These are phyloP conservation scores for Rhincodon typus DNA, from an alignment of 2,797 vertebrate species.

Conservation along the genomic window DNA sequence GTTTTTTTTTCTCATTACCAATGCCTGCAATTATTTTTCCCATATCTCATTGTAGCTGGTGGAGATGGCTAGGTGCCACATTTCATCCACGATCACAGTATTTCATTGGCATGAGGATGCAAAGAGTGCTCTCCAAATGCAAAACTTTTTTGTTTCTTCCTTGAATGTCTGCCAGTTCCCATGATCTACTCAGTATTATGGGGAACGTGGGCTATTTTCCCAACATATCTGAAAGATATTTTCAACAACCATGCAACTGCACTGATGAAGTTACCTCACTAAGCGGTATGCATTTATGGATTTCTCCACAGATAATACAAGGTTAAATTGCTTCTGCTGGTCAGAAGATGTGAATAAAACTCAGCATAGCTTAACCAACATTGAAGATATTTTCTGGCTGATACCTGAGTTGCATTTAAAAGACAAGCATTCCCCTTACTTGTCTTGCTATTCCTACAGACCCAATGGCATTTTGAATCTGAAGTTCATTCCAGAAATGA, in stretches of 20 bases:
- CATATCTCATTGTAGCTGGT: not conserved
- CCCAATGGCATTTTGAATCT: not conserved
- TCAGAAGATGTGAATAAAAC: not conserved
- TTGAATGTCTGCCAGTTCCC: not conserved
- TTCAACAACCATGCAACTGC: not conserved
- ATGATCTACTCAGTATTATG: not conserved
- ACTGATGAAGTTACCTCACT: not conserved
- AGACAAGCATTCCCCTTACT: not conserved
- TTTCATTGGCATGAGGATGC: not conserved
- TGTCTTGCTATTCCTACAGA: not conserved
- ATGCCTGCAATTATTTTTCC: too few relatives aligned
- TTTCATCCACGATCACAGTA: not conserved
- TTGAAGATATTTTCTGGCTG: not conserved
- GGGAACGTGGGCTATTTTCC: not conserved
- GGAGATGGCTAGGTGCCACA: not conserved
- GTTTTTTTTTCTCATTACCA: too few relatives aligned
- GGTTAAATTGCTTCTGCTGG: not conserved
- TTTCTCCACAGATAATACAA: not conserved
- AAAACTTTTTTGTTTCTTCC: not conserved
- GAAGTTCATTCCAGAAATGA: not conserved
- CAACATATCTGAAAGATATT: not conserved
- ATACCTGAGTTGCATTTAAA: not conserved
- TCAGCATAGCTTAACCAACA: not conserved
- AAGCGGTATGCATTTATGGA: not conserved
- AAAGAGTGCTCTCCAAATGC: not conserved